Base-by-base conservation (phyloP, 2,797 vertebrate species). In the Mormyrops boulengeri region DNA sequence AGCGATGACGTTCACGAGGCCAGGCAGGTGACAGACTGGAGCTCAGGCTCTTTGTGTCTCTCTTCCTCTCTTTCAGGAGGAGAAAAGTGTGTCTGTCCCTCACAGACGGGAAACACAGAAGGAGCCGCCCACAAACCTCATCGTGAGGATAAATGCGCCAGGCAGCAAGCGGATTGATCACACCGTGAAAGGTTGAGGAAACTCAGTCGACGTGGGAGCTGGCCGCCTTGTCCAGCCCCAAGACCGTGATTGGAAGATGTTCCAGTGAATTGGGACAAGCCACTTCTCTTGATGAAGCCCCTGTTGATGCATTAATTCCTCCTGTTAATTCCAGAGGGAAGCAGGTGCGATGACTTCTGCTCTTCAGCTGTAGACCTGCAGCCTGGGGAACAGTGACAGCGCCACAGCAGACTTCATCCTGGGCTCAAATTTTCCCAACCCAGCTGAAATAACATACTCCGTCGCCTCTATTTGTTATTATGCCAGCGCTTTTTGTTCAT, bases 1-100 rank as follows among this genome's bases (percentile, higher is more conserved):
- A 60, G 95, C 93, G 90, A 90, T 95, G 95, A 95, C 95, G 96
- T 96, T 96, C 95, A 95, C 94, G 92, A 90, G 93, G 93, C 90
- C 91, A 90, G 91, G 93, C 89, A 92, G 92, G 92, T 84, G 89
- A 93, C 95, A 95, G 94, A 96, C 95, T 95, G 94, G 93, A 95
- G 93, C 94, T 89, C 88, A 94, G 95, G 94, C 95, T 95, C 69
- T 95, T 95, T 95, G 88, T 50, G 91, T 91, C 92, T 90, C 93
- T 90, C 91, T 77, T 92, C 93, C 92, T 89, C 77, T 90, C 89
- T 84, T 91, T 93, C 92, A 92, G 92, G 92, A 92, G 92, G 92
- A 92, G 92, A 92, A 92, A 92, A 88, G 92, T 69, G 88, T 90
- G 82, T 91, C 89, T 49, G 91, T 90, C 88, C 90, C 89, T 91